These are phyloP conservation scores for Calephelis perditalis DNA, from an alignment of 2,888 invertebrate genomes.

Conservation along the genomic window DNA sequence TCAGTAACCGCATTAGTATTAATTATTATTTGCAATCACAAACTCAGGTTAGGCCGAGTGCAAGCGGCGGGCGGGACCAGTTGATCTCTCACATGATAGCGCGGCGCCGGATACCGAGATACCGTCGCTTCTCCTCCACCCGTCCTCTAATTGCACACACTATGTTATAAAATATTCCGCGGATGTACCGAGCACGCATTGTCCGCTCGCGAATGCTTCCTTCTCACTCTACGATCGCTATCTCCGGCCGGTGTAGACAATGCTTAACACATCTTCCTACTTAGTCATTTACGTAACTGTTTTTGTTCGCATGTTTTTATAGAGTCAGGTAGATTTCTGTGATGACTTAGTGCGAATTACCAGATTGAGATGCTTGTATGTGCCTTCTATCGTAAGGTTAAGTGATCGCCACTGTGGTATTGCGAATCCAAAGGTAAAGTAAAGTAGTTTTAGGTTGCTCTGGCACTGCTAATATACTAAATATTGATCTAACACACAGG, in stretches of 20 bases:
- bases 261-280: constrained; percentile 9
- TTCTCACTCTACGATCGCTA: constrained; percentile 51
- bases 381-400: no score
- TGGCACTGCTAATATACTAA: no score
- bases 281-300: no score
- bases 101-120: constrained; percentile 56
- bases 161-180: constrained; percentile 50
- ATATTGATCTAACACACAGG: no score
- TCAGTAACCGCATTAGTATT: constrained; percentile 23
- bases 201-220: constrained; percentile 53
- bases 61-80: constrained; percentile 28
- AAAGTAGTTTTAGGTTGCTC: no score
- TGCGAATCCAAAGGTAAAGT: no score
- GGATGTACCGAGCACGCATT: constrained; percentile 52
- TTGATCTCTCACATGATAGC: constrained; percentile 68
- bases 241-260: constrained; percentile 37
- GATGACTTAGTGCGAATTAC: no score
- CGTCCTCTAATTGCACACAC: constrained; percentile 65
- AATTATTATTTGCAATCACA: constrained; percentile 32
- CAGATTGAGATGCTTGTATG: no score
- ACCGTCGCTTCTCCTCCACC: constrained; percentile 46
- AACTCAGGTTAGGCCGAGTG: constrained; percentile 30
- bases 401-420: no score
- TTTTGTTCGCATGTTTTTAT: no score
- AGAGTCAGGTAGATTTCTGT: no score